Base-by-base conservation (phyloP, 2,888 invertebrate species). In the Epistrophe eligans region DNA sequence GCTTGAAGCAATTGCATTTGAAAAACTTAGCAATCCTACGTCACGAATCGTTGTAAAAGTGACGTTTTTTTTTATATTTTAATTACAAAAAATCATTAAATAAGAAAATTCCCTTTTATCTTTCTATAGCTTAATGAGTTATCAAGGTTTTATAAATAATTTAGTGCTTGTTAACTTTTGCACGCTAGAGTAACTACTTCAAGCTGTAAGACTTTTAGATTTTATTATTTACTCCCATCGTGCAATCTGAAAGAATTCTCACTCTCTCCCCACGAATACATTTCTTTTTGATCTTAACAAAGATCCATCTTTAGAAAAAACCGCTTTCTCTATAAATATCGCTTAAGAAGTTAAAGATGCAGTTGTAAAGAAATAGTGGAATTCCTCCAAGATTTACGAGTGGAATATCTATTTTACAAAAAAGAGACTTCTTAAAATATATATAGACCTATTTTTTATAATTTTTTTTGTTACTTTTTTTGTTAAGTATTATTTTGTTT, bases 401-500 rank as follows among this genome's bases (percentile, higher is more conserved):
- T 17, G 17, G 4, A 48, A 10, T 17, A 57, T 32, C 8, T 32
- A 9, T 28, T 57, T 57, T 17, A 9, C 17, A 9, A 17, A 38
- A 58, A 17, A 13, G n/a, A 35, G 17, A 9, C 0, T 58, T 11
- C 35, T 17, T 58, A 38, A 35, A 17, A 35, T 58, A 57, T 57
- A 11, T 10, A 62, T 40, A 67, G 9, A 74, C 8, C 11, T 38
- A 43, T 43, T 6, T 60, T 64, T n/a, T 5, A 24, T 35, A 40
- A 10, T 74, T 24, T 66, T 72, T 15, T 74, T 28, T 66, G 67
- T 50, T 58, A 17, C 60, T 19, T 4, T 60, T 58, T 28, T 50
- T 64, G 66, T 81, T 64, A 85, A 81, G 77, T 77, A 72, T 50
- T 79, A 28, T 57, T 76, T 28, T 48, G 2, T 79, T 72, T 45